Conservation (phyloP, 2,797 vertebrate species). For the Gouania willdenowi region DNA sequence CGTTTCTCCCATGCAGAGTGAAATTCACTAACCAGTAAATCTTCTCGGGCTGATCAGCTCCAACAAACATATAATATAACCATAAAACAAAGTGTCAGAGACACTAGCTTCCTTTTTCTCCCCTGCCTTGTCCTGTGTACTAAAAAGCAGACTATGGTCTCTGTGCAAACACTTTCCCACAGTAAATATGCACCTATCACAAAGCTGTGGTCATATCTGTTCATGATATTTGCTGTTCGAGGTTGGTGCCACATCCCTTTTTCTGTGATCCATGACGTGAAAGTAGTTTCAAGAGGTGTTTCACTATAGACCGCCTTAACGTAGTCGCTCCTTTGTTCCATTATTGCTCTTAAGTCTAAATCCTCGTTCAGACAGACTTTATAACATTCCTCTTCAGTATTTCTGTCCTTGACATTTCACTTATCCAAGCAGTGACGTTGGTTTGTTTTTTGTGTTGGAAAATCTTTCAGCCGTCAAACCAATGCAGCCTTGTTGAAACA, state of each 20-base stretch:
- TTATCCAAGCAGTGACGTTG: conserved; percentile 6
- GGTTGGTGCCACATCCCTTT: too few species aligned
- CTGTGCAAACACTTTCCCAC: conserved; percentile 14
- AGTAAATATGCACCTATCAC: conserved; percentile 4
- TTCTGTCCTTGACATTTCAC: conserved; percentile 25
- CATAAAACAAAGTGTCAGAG: conserved; percentile 3
- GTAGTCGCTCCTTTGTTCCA: conserved; percentile 1
- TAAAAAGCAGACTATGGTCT: background rate
- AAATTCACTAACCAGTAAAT: too few species aligned
- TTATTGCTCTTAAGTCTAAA: background rate
- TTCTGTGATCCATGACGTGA: too few species aligned
- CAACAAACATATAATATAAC: background rate
- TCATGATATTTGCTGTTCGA: too few species aligned
- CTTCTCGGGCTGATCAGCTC: background rate
- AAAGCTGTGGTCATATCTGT: background rate
- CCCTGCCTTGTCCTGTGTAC: too few species aligned
- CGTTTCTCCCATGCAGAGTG: background rate
- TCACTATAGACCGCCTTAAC: background rate
- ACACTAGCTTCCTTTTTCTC: conserved; percentile 24
- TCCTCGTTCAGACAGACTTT: conserved; percentile 5
- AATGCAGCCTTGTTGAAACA: background rate
- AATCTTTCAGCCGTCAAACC: background rate
- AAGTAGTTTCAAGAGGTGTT: background rate
- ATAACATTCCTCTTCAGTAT: background rate
- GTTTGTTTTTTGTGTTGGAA: conserved; percentile 12